phyloP scores from a whole-genome alignment of 2,797 vertebrate species.

The Loriculus beryllinus region DNA sequence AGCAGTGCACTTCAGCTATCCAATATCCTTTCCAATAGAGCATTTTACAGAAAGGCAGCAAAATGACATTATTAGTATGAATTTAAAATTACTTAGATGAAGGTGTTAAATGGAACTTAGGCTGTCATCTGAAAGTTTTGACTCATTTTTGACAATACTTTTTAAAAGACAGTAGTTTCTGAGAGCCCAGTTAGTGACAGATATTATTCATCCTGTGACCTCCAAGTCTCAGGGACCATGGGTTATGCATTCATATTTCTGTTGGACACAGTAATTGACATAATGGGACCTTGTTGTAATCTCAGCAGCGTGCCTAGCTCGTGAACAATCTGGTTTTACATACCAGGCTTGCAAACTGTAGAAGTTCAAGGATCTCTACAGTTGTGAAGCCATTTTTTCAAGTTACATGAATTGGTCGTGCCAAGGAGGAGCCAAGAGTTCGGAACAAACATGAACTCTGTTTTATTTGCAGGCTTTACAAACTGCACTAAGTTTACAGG shows the following conservation, averaged over 20 bases:
- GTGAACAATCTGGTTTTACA: constrained; percentile 15
- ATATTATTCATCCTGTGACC: neutral
- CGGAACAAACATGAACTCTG: neutral
- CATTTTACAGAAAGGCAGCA: neutral
- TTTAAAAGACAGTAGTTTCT: neutral
- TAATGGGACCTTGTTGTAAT: neutral
- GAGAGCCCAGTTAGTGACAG: neutral
- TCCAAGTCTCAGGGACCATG: neutral
- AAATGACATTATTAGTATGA: neutral
- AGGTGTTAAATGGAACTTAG: neutral
- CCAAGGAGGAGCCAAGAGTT: constrained; percentile 26
- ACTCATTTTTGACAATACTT: neutral
- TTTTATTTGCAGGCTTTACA: neutral
- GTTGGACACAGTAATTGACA: constrained; percentile 1
- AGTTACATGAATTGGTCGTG: neutral
- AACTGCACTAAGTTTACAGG: neutral
- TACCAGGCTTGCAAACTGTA: constrained; percentile 18
- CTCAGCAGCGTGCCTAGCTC: neutral
- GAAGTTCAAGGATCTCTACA: constrained; percentile 54
- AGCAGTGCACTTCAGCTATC: neutral
- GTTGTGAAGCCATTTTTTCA: constrained; percentile 17
- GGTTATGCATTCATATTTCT: constrained; percentile 7
- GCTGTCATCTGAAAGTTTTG: neutral
- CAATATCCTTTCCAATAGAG: neutral
- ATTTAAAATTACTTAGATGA: neutral